phyloP scores from a whole-genome alignment of 2,113 vertebrate genomes.

The Procapra przewalskii region DNA sequence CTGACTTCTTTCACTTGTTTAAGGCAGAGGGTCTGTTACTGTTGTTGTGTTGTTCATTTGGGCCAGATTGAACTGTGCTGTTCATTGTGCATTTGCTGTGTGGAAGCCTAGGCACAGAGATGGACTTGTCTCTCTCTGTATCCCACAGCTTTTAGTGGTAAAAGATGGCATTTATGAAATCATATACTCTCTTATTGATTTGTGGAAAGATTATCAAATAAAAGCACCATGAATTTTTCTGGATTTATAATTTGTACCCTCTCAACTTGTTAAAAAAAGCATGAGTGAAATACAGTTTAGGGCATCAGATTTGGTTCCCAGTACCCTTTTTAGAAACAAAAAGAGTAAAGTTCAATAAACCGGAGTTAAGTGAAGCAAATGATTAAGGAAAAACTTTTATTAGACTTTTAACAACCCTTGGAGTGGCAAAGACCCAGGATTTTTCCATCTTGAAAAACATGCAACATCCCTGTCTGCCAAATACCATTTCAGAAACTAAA shows the following conservation, averaged over 20 bases:
- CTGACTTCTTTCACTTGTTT: neutral
- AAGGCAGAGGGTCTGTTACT: neutral
- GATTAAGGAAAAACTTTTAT: neutral
- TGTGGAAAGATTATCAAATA: neutral
- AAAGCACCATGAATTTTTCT: neutral
- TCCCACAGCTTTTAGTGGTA: neutral
- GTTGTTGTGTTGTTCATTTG: neutral
- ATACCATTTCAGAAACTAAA: conserved; percentile 11
- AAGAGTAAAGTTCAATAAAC: neutral
- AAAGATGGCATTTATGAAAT: neutral
- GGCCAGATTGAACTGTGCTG: neutral
- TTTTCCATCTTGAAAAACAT: conserved; percentile 12
- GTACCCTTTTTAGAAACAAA: neutral
- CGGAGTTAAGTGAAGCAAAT: neutral
- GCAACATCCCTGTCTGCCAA: neutral
- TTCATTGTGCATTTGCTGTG: neutral
- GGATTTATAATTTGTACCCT: neutral
- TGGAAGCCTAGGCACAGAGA: neutral
- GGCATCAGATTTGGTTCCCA: neutral
- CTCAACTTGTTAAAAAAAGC: neutral
- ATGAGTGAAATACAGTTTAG: neutral
- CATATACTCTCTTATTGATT: neutral
- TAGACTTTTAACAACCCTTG: neutral
- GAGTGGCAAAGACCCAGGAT: neutral
- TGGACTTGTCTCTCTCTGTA: neutral